phyloP scores from a whole-genome alignment of 2,113 vertebrate species.

The Atlantisia rogersi region DNA sequence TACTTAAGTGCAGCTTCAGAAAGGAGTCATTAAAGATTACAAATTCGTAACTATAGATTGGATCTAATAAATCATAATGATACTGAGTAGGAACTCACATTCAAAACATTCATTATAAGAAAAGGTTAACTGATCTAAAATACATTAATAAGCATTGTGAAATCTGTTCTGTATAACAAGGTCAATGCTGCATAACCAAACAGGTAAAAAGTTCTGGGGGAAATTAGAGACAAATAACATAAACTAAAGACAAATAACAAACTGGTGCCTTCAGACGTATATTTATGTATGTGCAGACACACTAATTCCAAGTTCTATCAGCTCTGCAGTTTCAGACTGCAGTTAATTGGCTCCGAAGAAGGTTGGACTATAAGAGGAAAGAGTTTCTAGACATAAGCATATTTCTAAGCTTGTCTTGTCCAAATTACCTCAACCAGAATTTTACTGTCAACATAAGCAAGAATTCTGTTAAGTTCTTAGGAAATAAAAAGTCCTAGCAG shows the following conservation, averaged over 20 bases:
- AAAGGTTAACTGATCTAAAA: not conserved
- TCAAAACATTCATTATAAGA: not conserved
- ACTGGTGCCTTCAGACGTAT: not conserved
- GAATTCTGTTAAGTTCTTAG: not conserved
- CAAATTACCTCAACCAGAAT: not conserved
- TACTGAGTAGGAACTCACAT: not conserved
- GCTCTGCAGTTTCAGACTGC: not conserved
- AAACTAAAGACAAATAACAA: not conserved
- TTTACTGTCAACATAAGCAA: not conserved
- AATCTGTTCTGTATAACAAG: not conserved
- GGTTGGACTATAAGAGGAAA: not conserved
- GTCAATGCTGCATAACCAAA: not conserved
- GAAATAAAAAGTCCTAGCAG: not conserved
- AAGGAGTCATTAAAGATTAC: not conserved
- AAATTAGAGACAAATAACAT: not conserved
- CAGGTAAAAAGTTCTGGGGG: not conserved
- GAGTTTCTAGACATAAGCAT: not conserved
- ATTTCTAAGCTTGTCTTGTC: not conserved
- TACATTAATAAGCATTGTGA: not conserved
- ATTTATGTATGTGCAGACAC: not conserved
- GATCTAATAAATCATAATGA: conserved; percentile 6
- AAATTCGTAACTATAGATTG: not conserved
- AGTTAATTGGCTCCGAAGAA: not conserved
- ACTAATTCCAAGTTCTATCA: not conserved
- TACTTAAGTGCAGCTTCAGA: not conserved